Percentiles rank a stretch among this genome's conserved stretches.
These are phyloP conservation scores for Bergia sp. DNA, from an alignment of 92 coral and sea anemone genomes.

Conservation along the genomic window DNA sequence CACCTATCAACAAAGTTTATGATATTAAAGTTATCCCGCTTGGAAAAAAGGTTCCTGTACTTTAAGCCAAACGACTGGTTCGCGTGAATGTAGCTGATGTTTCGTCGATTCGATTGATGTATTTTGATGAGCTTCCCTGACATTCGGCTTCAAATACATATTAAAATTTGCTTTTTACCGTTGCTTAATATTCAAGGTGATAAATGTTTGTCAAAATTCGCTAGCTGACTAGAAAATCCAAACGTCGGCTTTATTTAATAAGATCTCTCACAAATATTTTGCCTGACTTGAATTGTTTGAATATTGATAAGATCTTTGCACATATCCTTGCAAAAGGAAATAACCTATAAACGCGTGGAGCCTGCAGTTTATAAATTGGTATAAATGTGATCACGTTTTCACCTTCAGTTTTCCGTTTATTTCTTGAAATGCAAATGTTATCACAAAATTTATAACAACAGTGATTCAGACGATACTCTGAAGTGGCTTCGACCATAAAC, in stretches of 20 bases:
- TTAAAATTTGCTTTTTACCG: background rate
- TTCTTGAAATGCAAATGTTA: background rate
- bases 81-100: background rate
- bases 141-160: no score
- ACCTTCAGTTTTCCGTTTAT: background rate
- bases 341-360: background rate
- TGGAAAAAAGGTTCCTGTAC: background rate
- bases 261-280: background rate
- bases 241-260: background rate
- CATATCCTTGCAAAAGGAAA: background rate
- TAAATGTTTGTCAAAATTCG: background rate
- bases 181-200: background rate
- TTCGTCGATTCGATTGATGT: background rate
- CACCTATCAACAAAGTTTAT: background rate
- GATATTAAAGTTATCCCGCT: background rate
- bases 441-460: background rate
- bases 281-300: background rate
- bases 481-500: background rate
- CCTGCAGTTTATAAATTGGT: background rate
- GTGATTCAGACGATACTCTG: background rate
- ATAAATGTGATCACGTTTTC: background rate
- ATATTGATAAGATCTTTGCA: no score
- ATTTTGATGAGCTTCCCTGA: background rate
- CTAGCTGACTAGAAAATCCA: background rate
- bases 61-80: background rate